Conservation (phyloP, 35 echinoderm and acorn worm genomes). For the Nesometra sesokonis region DNA sequence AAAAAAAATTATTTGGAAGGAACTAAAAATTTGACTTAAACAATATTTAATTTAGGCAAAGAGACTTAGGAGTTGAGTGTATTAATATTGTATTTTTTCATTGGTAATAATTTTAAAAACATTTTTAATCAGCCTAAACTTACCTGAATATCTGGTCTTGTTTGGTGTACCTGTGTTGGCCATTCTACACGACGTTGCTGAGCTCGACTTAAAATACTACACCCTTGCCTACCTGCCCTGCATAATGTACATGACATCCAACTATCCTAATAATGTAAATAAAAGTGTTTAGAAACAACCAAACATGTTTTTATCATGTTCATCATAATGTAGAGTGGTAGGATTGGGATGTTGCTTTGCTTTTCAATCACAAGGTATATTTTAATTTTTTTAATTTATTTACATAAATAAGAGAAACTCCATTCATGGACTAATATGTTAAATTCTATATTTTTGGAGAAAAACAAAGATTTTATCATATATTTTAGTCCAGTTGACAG, state of each 20-base stretch:
- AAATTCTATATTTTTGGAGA: too few species aligned
- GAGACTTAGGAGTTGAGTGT: neutral
- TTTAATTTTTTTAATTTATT: too few species aligned
- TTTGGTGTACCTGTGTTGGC: slow-evolving; percentile 51
- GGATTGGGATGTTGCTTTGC: too few species aligned
- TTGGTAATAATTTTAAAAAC: neutral
- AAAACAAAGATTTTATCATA: too few species aligned
- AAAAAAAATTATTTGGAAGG: too few species aligned
- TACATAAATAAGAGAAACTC: too few species aligned
- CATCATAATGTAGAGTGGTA: too few species aligned
- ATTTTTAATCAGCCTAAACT: neutral
- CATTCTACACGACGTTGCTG: slow-evolving; percentile 57
- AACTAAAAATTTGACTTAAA: neutral
- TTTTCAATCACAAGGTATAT: too few species aligned
- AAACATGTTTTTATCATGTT: too few species aligned
- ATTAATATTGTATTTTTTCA: neutral
- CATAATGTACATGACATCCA: slow-evolving; percentile 91
- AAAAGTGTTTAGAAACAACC: too few species aligned
- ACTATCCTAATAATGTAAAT: slow-evolving; percentile 3
- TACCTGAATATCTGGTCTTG: slow-evolving; percentile 48
- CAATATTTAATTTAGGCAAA: neutral
- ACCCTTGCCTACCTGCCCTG: slow-evolving; percentile 55
- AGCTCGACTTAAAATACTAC: slow-evolving; percentile 56
- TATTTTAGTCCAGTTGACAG: too few species aligned
- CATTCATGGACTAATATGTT: too few species aligned